Evolutionary conservation across 2,113 vertebrate species (phyloP), one percentile per base, ranked within the genome.

Genomic region (Vanacampus margaritifer): DNA sequence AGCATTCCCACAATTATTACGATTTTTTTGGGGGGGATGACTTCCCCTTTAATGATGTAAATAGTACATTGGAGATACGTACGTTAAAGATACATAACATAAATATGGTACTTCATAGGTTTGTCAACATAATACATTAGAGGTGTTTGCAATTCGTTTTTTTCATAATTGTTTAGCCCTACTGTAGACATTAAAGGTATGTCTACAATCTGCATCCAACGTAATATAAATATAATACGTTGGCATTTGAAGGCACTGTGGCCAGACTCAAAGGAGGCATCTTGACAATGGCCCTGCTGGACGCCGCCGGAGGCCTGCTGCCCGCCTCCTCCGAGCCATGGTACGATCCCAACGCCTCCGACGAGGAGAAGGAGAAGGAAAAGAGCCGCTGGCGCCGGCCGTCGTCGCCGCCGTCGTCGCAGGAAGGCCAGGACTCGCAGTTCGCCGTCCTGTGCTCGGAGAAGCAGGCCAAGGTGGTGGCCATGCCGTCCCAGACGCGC

Each of bases 391-490:
- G 93, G 72, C 95, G 96, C 72, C 91, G 95, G 77, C 95, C 95
- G 1, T 91, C 93, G 26, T 95, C 96, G 28, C 94, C 95, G 11
- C 92, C 94, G 14, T 91, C 94, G n/a, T 94, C 94, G 86, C 95
- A 95, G 89, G 97, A 98, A 90, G 93, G 94, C 75, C 93, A 91
- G 86, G 96, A 98, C 79, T 89, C 90, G 75, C 95, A 98, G 85
- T 98, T 95, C 63, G 92, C 92, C 57, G 95, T 99, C 86, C 91
- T 98, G 82, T 98, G 97, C 76, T 98, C 97, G 1, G 97, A 98
- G 89, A 99, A 98, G 80, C 97, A 99, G 90, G 97, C 96, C 76
- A 98, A 98, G 83, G 95, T 99, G 64, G 89, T 98, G 86, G 94
- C 93, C 69, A 87, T 98, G 92, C 95, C 97, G 57, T 94, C 96